Evolutionary conservation across 2,888 invertebrate genomes (phyloP), one percentile per base, ranked within the genome.

Genomic region (Resseliella maxima): DNA sequence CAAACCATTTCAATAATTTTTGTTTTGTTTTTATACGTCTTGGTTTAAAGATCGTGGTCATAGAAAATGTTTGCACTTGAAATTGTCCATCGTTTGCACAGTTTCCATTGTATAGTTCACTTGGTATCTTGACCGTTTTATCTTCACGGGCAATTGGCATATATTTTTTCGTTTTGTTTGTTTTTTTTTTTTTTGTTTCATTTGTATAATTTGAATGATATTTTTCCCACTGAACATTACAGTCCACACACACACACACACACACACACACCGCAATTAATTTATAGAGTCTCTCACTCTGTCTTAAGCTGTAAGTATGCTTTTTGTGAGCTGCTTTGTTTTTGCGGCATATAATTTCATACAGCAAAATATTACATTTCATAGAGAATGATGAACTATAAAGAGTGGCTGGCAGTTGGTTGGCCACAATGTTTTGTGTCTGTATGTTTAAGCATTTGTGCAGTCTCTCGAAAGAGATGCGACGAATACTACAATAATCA

Each of bases 31-130:
- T 8, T 18, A 18, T 50, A 2, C 18, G 46, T 18, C 18, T 41
- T 41, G 12, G n/a, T n/a, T n/a, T 41, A 24, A 59, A 59, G 72
- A 72, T 72, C 72, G 2, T 72, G 72, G 72, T 35, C 72, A 72
- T 72, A 72, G 72, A 72, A 72, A 72, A 72, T 31, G 24, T 72
- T 72, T 72, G 72, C 72, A 72, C 72, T 72, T 72, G 72, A 72
- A 59, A 31, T 31, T 72, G 31, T 72, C 31, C 72, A 72, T 72
- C 31, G 24, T 0, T n/a, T 24, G 59, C n/a, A 3, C 24, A 18
- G 59, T 8, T 41, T 41, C 41, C 5, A 59, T 24, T 24, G 59
- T 24, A 24, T 6, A n/a, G 59, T n/a, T 18, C 5, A 41, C 12
- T 59, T 41, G 41, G 24, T 59, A 59, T 59, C 59, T 59, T 24